Conservation (phyloP, 1,140 invertebrate genomes). For the Sesamia nonagrioides region DNA sequence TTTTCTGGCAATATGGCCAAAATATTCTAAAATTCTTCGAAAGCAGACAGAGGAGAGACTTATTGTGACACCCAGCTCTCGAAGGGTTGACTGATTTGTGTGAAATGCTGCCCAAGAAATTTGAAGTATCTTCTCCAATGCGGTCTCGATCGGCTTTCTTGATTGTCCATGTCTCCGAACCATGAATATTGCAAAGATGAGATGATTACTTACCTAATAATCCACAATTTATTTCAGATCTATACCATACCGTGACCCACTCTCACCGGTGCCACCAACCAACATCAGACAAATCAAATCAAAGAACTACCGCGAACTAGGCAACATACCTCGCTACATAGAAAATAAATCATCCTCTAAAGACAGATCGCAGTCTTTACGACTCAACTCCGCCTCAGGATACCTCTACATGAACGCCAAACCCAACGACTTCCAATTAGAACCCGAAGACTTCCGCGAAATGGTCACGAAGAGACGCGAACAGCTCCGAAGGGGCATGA, state of each 20-base stretch:
- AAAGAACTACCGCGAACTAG: slow-evolving; percentile 72
- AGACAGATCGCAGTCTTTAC: slow-evolving; percentile 77
- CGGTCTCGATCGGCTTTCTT: too few species aligned
- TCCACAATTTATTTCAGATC: slow-evolving; percentile 69
- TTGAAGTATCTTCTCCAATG: too few species aligned
- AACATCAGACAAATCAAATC: slow-evolving; percentile 76
- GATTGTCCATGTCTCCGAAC: too few species aligned
- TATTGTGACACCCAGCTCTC: too few species aligned
- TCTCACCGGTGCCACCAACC: slow-evolving; percentile 83
- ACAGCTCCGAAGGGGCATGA: slow-evolving; percentile 78
- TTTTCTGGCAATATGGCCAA: too few species aligned
- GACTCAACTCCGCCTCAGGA: slow-evolving; percentile 85
- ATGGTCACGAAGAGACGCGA: slow-evolving; percentile 82
- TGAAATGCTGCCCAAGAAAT: too few species aligned
- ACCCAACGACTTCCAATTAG: slow-evolving; percentile 83
- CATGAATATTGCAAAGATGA: too few species aligned
- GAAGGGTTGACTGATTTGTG: too few species aligned
- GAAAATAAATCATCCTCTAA: slow-evolving; percentile 78
- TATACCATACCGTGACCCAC: slow-evolving; percentile 81
- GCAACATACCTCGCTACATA: slow-evolving; percentile 80
- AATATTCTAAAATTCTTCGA: too few species aligned
- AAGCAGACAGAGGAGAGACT: too few species aligned
- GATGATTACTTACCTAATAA: too few species aligned
- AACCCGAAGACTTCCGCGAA: slow-evolving; percentile 83
- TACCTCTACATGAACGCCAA: slow-evolving; percentile 86